A percentile compares a stretch with the other conserved stretches of the same genome.
phyloP scores from a whole-genome alignment of 2,113 vertebrate genomes.

The Cepphus grylle region DNA sequence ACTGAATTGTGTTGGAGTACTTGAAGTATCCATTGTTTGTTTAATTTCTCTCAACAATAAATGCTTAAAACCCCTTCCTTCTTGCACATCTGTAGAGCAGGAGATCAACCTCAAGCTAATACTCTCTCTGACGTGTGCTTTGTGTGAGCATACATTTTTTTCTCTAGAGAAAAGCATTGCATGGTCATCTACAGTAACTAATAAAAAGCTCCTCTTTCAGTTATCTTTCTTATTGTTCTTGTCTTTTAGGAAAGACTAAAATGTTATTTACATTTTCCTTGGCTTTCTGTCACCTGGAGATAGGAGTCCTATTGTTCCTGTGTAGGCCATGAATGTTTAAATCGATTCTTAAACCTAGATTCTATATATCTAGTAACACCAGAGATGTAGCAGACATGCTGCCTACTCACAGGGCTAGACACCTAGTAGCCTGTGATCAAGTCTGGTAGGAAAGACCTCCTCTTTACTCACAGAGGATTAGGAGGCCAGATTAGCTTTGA shows the following conservation, averaged over 20 bases:
- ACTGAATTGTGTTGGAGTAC: neutral
- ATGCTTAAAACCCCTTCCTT: neutral
- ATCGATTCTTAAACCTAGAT: neutral
- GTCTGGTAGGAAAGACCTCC: neutral
- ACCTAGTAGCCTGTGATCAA: neutral
- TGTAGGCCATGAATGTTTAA: neutral
- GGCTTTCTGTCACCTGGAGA: neutral
- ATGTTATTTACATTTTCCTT: neutral
- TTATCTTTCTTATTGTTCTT: neutral
- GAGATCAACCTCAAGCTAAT: neutral
- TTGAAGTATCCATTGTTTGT: neutral
- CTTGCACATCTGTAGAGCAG: neutral
- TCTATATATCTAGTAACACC: neutral
- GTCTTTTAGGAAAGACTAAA: neutral
- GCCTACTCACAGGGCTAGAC: neutral
- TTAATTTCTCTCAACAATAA: neutral
- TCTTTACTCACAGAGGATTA: neutral
- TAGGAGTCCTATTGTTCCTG: neutral
- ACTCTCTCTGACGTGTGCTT: neutral
- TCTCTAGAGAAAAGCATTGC: neutral
- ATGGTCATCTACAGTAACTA: neutral
- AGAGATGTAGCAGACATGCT: fast-evolving
- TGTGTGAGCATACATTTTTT: neutral
- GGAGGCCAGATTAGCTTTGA: neutral
- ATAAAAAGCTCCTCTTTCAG: neutral